Evolutionary conservation across 2,888 invertebrate species (phyloP).

Genomic region (Harmothoe impar): DNA sequence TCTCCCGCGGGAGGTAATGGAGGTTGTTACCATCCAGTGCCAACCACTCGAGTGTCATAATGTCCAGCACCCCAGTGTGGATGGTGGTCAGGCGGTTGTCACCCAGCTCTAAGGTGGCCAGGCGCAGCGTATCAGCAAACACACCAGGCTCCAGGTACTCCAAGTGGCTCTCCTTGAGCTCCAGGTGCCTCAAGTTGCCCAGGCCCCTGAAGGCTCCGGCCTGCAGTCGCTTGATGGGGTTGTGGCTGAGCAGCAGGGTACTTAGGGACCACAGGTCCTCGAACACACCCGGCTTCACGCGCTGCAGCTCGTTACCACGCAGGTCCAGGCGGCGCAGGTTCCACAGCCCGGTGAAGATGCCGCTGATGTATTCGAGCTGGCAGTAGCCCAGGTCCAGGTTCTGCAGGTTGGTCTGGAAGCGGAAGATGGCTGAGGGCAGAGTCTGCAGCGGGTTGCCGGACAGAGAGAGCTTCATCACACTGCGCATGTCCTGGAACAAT

Average conservation of each 20-base stretch:
- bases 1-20: constrained; percentile 74
- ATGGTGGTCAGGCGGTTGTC: constrained; percentile 69
- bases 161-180: constrained; percentile 69
- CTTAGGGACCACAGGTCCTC: constrained; percentile 69
- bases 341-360: constrained; percentile 69
- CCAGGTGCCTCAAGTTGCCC: constrained; percentile 66
- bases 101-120: constrained; percentile 67
- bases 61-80: constrained; percentile 66
- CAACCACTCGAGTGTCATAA: constrained; percentile 68
- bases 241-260: constrained; percentile 68
- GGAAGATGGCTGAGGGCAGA: constrained; percentile 68
- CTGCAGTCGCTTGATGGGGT: constrained; percentile 68
- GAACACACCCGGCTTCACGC: constrained; percentile 68
- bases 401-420: constrained; percentile 68
- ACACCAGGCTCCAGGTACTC: constrained; percentile 66
- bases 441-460: constrained; percentile 69
- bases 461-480: constrained; percentile 67
- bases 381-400: constrained; percentile 71
- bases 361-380: constrained; percentile 65
- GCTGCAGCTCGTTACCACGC: constrained; percentile 69
- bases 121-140: constrained; percentile 65
- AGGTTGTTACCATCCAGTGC: constrained; percentile 70
- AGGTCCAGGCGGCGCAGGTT: constrained; percentile 70
- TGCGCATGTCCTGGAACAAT: constrained; percentile 69
- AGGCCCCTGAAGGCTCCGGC: constrained; percentile 68